Evolutionary conservation across 2,888 invertebrate genomes (phyloP), one percentile per base, ranked within the genome.

Genomic region (Darwinula stevensoni): DNA sequence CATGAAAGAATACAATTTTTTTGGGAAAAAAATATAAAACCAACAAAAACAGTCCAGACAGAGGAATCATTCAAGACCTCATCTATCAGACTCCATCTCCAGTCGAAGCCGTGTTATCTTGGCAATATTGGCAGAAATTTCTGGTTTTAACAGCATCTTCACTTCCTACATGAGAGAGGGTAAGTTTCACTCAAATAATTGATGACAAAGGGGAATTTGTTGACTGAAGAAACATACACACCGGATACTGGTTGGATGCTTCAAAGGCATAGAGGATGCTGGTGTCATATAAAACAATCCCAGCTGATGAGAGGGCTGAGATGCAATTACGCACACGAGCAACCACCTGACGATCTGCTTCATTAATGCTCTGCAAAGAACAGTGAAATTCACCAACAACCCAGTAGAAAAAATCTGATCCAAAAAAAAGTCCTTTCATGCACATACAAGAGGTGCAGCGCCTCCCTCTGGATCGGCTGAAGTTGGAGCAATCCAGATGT

Each of bases 241-340:
- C 69, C 36, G 56, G 48, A 47, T 80, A 84, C 47, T 74, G 73
- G 27, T 65, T 50, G 4, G 88, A 86, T 45, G 75, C 76, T 41
- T 86, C 80, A 49, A 67, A 91, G 0, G 86, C 80, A 47, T 74
- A 75, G 26, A 54, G 42, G 16, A 60, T 49, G 44, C 78, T 82
- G 0, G 84, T 82, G 46, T 91, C 86, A 42, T 70, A 86, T 2
- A 97, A 53, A 60, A 80, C 68, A 55, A 91, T 70, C 47, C 75
- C 74, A 39, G 76, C 72, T 15, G 74, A 66, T 1, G 76, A 70
- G 33, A 97, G 54, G 1, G 78, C 72, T 30, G 73, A 52, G 37
- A 97, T 70, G 47, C 86, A 86, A 51, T 91, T 91, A 34, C 74
- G 64, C 15, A 91, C 52, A 35, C 94, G 60, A 0, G 71, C 69